Evolutionary conservation across 2,113 vertebrate genomes (phyloP).

Genomic region (Myrmophylax atrothorax): DNA sequence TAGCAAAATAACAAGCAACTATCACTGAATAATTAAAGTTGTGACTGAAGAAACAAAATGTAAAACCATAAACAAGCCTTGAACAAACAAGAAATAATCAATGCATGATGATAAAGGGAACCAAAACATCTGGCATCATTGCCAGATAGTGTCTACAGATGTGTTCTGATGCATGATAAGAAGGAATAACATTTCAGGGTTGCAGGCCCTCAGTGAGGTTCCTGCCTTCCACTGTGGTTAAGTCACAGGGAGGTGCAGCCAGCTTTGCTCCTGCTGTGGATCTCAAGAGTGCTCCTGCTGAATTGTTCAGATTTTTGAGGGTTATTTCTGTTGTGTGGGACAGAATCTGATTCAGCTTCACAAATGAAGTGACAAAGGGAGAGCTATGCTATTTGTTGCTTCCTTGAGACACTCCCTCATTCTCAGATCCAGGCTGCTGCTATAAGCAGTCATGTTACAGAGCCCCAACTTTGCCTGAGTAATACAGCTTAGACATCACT

Average conservation of each 20-base stretch:
- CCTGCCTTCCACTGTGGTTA: conserved; percentile 16
- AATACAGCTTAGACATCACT: not conserved
- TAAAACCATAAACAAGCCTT: conserved; percentile 28
- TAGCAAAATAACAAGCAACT: not conserved
- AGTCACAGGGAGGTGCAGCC: not conserved
- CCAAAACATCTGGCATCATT: conserved; percentile 41
- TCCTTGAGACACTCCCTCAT: not conserved
- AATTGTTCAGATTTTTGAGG: not conserved
- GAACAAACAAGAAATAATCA: conserved; percentile 49
- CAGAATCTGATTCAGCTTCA: not conserved
- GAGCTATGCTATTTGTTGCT: not conserved
- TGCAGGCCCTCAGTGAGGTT: not conserved
- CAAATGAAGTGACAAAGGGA: not conserved
- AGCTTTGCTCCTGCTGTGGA: not conserved
- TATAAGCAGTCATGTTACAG: not conserved
- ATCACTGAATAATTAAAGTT: not conserved
- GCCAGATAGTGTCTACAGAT: conserved; percentile 54
- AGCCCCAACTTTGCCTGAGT: not conserved
- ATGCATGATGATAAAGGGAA: conserved; percentile 28
- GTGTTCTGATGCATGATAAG: conserved; percentile 58
- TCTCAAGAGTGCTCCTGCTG: not conserved
- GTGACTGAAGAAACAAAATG: not conserved
- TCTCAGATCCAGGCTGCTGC: not conserved
- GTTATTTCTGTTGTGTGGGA: not conserved
- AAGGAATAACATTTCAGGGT: conserved; percentile 58